Evolutionary conservation across 2,113 vertebrate genomes (phyloP).

Genomic region (Taurulus bubalis): DNA sequence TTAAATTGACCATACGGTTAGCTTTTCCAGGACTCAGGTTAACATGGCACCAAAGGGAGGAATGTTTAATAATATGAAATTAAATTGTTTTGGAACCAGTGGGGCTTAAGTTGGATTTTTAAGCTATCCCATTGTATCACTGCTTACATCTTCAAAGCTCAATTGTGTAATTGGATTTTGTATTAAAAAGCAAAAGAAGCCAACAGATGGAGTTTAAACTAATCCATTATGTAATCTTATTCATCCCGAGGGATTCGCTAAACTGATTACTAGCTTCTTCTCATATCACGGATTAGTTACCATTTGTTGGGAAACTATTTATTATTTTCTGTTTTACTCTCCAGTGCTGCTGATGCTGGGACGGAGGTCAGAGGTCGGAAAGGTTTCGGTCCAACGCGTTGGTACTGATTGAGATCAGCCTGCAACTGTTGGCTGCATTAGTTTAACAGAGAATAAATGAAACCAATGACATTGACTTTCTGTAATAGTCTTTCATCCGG

Average conservation of each 20-base stretch:
- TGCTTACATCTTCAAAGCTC: not conserved
- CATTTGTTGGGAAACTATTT: not conserved
- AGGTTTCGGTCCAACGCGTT: not conserved
- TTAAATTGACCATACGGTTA: not conserved
- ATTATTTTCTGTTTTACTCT: not conserved
- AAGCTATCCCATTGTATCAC: not conserved
- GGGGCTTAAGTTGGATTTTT: not conserved
- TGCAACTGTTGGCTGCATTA: not conserved
- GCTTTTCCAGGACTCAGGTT: not conserved
- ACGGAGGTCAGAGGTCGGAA: not conserved
- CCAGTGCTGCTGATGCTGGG: not conserved
- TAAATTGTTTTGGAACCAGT: not conserved
- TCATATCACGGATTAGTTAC: not conserved
- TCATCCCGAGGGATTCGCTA: not conserved
- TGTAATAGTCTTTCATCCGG: not conserved
- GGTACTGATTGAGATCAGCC: not conserved
- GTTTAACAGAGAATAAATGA: not conserved
- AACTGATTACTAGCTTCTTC: constrained; percentile 1
- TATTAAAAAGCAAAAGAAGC: constrained; percentile 1
- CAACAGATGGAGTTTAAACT: constrained; percentile 21
- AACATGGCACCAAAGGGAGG: not conserved
- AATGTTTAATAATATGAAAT: not conserved
- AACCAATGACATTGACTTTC: not conserved
- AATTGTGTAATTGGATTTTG: not conserved
- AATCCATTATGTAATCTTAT: constrained; percentile 11